Base-by-base conservation (phyloP, 1,140 invertebrate species). In the Megalopta genalis region DNA sequence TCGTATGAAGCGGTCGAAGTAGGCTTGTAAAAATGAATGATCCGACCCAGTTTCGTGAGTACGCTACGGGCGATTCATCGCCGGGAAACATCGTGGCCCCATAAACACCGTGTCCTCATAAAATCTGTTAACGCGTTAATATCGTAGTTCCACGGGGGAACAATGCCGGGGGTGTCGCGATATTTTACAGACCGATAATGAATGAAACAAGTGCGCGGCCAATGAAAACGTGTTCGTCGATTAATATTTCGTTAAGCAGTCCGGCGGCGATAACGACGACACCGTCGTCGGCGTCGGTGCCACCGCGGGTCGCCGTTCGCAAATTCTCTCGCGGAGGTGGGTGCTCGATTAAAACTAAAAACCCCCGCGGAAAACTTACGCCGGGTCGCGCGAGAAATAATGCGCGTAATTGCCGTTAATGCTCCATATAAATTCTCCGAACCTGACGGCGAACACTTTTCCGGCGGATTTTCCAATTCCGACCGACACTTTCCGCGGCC, bases 321-420 rank as follows among this genome's bases (percentile, higher is more conserved):
- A 32, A 32, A 32, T 32, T 32, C 4, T 32, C 4, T 32, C 32
- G 32, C 32, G 32, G 32, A 32, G 1, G n/a, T 39, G 14, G 16
- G 32, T 6, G 7, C 5, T 14, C 37, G 37, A 62, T 63, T 49
- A 37, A 63, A 32, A 37, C 59, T 25, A 9, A 42, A 39, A 77
- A 42, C 63, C 59, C 52, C 76, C 10, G 2, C 8, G 68, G 46
- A 21, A 18, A 64, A 77, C 42, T 71, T 64, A 54, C 60, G 39
- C 32, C 18, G 7, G 2, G 18, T 18, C 59, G 23, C 23, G 27
- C 27, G n/a, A 42, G 60, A 77, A 64, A 71, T 77, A 71, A 64
- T 32, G 76, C 60, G 68, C 25, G 21, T 78, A 72, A 78, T 78
- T 72, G 71, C 12, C 18, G 60, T 4, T 63, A 72, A 71, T 27